Evolutionary conservation across 2,797 vertebrate species (phyloP), one percentile per base, ranked within the genome.

Genomic region (Gymnoscopelus braueri): DNA sequence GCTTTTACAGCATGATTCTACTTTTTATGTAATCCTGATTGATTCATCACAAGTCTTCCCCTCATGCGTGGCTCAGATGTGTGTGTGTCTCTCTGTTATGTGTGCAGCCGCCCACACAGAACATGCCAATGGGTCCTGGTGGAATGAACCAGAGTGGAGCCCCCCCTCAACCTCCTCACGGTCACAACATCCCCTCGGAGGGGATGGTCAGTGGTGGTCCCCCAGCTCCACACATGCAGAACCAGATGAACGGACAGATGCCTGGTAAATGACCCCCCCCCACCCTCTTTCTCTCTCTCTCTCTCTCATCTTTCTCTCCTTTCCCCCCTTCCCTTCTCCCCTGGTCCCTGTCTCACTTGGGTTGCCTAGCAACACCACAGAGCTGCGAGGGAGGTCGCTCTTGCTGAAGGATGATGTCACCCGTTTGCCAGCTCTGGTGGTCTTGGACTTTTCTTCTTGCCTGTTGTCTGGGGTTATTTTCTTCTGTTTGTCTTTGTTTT

Each of bases 161-260:
- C 83, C 95, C 95, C 64, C 94, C 95, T 64, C 97, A 97, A 83
- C 94, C 97, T 29, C 96, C 97, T 35, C 98, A 98, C 47, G 92
- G 96, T 52, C 98, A 99, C 94, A 97, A 86, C 94, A 96, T 98
- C 95, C 94, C 97, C 92, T 93, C 97, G 78, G 98, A 99, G 86
- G 96, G 95, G 71, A 96, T 98, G 95, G 97, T 96, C 89, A 96
- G 95, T 75, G 95, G 95, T 81, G 97, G 95, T 78, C 96, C 97
- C 84, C 94, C 97, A 86, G 95, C 96, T 67, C 95, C 97, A 77
- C 98, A 99, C 95, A 97, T 99, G 96, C 98, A 98, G 92, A 97
- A 92, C 94, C 98, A 98, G 96, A 99, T 99, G 97, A 99, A 99
- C 90, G 98, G 98, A 93, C 97, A 99, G 96, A 98, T 99, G 95